phyloP scores from a whole-genome alignment of 2,797 vertebrate genomes.

The Kryptolebias ocellatus region DNA sequence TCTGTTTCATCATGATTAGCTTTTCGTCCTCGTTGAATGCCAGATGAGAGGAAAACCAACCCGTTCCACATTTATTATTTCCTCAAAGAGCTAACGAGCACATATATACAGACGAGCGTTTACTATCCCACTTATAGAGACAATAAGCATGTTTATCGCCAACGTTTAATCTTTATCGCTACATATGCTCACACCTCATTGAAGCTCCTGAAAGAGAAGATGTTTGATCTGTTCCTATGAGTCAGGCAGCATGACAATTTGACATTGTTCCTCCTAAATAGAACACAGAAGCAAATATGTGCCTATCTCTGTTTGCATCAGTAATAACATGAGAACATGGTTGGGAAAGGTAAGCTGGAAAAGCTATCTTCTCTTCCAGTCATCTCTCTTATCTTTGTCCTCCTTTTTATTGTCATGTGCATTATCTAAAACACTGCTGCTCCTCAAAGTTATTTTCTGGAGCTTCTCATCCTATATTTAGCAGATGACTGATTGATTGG shows the following conservation, averaged over 20 bases:
- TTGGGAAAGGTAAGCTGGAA: too few relatives aligned
- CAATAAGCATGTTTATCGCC: slow-evolving; percentile 72
- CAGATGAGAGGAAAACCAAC: slow-evolving; percentile 58
- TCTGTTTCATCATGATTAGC: slow-evolving; percentile 70
- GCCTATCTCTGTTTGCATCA: too few relatives aligned
- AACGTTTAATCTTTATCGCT: slow-evolving; percentile 71
- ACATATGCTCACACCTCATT: slow-evolving; percentile 76
- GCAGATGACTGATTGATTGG: slow-evolving; percentile 33
- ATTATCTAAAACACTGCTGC: slow-evolving; percentile 47
- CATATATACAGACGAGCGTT: slow-evolving; percentile 59
- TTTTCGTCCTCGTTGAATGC: slow-evolving; percentile 52
- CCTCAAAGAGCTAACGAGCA: slow-evolving; percentile 73
- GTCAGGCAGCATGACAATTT: slow-evolving; percentile 21
- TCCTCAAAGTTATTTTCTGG: slow-evolving; percentile 22
- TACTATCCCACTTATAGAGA: slow-evolving; percentile 71
- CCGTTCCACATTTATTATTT: slow-evolving; percentile 68
- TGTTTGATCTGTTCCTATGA: slow-evolving; percentile 35
- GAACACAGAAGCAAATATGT: too few relatives aligned
- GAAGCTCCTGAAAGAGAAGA: slow-evolving; percentile 17
- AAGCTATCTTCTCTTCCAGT: too few relatives aligned
- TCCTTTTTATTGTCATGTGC: slow-evolving; percentile 6
- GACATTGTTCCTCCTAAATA: too few relatives aligned
- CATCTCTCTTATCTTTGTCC: background rate
- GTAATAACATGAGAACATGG: too few relatives aligned
- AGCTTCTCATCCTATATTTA: slow-evolving; percentile 24